A percentile compares a stretch with the other conserved stretches of the same genome.
phyloP scores from a whole-genome alignment of 30 jellyfish, hydroid and myxozoan species.

The Aurelia sp. region DNA sequence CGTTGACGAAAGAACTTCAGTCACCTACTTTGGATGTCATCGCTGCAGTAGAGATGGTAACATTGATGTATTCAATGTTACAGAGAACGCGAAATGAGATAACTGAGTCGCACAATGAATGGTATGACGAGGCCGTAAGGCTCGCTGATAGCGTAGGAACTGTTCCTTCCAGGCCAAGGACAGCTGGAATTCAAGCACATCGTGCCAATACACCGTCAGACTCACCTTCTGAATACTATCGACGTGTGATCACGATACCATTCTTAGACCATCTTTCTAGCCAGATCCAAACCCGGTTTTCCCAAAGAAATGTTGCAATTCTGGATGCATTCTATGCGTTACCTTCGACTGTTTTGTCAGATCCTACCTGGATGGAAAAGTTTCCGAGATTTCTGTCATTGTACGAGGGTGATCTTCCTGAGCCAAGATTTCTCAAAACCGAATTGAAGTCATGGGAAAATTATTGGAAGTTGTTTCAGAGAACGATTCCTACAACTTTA shows the following conservation, averaged over 20 bases:
- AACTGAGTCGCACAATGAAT: not conserved
- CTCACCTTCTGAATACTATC: constrained; percentile 21
- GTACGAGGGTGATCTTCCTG: constrained; percentile 63
- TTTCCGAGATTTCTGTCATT: constrained; percentile 9
- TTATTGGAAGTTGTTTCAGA: constrained; percentile 16
- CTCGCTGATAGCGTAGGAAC: constrained; percentile 40
- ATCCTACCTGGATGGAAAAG: constrained; percentile 25
- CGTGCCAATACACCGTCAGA: constrained; percentile 27
- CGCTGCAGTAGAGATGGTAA: not conserved
- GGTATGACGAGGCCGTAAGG: constrained; percentile 28
- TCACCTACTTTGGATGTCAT: constrained; percentile 30
- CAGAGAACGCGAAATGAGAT: constrained; percentile 10
- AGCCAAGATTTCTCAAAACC: constrained; percentile 44
- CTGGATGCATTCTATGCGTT: constrained; percentile 39
- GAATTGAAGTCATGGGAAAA: constrained; percentile 62
- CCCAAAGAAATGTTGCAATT: constrained; percentile 20
- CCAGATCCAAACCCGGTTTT: constrained; percentile 43
- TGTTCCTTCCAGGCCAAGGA: constrained; percentile 51
- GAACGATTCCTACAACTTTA: constrained; percentile 25
- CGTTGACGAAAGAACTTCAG: constrained; percentile 69
- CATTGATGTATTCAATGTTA: constrained; percentile 20
- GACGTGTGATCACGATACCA: constrained; percentile 18
- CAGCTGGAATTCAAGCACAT: constrained; percentile 19
- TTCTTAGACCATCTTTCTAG: constrained; percentile 36
- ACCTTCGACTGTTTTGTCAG: constrained; percentile 21